A percentile compares a stretch with the other conserved stretches of the same genome.
Conservation (phyloP, 1,140 invertebrate species). For the Diploscapter pachys region DNA sequence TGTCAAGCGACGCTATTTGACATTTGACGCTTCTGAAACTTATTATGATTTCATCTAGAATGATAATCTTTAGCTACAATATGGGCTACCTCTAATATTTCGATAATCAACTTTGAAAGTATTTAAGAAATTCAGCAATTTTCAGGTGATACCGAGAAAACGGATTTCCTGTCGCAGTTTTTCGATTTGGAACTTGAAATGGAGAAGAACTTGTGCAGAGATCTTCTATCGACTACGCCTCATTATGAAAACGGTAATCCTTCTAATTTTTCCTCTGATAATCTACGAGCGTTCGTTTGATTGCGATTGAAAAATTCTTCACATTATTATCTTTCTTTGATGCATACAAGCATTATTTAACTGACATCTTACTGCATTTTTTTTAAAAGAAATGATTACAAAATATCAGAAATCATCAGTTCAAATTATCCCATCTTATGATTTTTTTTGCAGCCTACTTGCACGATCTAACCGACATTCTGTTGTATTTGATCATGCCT, state of each 20-base stretch:
- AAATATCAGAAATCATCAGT: not conserved
- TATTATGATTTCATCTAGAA: too few species aligned
- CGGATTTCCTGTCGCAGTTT: conserved; percentile 72
- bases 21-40: too few species aligned
- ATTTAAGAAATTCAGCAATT: too few species aligned
- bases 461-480: conserved; percentile 76
- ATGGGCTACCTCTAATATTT: too few species aligned
- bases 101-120: too few species aligned
- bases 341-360: too few species aligned
- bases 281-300: conserved; percentile 11
- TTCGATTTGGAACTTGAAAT: conserved; percentile 82
- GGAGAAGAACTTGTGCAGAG: conserved; percentile 70
- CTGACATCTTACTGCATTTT: too few species aligned
- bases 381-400: not conserved
- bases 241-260: conserved; percentile 62
- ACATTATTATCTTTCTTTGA: too few species aligned
- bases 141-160: too few species aligned
- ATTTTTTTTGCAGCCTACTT: conserved; percentile 71
- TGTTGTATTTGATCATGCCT: conserved; percentile 79
- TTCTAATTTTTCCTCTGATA: conserved; percentile 20
- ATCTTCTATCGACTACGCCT: conserved; percentile 63
- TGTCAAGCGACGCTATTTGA: too few species aligned
- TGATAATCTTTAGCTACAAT: too few species aligned
- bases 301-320: not conserved
- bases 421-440: not conserved